Conservation (phyloP, 2,113 vertebrate species). For the Strix aluco region DNA sequence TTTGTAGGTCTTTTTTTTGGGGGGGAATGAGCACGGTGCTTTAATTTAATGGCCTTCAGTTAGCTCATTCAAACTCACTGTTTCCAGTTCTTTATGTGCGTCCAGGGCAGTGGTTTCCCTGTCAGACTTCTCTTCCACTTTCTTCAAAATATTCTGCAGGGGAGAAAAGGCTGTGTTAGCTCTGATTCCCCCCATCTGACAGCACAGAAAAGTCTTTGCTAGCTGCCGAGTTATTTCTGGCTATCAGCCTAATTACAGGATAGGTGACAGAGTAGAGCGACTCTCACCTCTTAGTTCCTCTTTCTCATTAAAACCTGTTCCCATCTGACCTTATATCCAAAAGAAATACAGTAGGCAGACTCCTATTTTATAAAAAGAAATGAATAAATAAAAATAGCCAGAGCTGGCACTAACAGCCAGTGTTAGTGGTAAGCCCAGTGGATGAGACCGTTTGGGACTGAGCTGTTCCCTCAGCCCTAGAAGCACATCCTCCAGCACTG, state of each 20-base stretch:
- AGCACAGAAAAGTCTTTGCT: not conserved
- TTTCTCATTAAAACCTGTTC: not conserved
- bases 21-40: not conserved
- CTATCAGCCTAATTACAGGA: not conserved
- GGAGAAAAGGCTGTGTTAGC: not conserved
- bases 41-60: not conserved
- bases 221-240: not conserved
- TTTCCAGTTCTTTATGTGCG: conserved; percentile 90
- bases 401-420: not conserved
- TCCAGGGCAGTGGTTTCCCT: conserved; percentile 86
- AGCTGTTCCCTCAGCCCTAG: not conserved
- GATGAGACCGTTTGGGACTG: not conserved
- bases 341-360: not conserved
- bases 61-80: conserved; percentile 74
- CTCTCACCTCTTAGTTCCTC: not conserved
- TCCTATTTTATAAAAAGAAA: not conserved
- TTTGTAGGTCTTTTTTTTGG: not conserved
- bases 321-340: not conserved
- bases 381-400: not conserved
- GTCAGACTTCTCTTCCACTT: conserved; percentile 88
- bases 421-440: not conserved
- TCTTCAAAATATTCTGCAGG: conserved; percentile 91
- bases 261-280: not conserved
- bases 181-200: not conserved
- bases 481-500: not conserved